Conservation (phyloP, 2,888 invertebrate genomes). For the Ariolimax columbianus region DNA sequence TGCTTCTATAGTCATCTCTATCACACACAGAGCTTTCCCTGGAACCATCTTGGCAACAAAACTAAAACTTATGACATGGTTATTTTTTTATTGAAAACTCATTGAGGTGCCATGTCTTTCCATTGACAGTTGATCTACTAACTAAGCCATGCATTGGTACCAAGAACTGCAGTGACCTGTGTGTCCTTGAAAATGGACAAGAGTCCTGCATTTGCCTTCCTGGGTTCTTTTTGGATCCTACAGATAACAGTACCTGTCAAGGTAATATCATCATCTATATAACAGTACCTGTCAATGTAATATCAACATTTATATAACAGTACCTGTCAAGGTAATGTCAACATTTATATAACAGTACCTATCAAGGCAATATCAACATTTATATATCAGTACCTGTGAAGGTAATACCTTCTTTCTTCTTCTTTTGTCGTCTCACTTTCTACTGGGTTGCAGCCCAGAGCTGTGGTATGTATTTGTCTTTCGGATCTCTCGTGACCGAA, state of each 20-base stretch:
- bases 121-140: background rate
- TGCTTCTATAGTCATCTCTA: too few species aligned
- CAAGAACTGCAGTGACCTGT: conserved; percentile 7
- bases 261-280: conserved; percentile 32
- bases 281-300: conserved; percentile 37
- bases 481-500: too few species aligned
- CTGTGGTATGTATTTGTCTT: too few species aligned
- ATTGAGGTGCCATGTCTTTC: background rate
- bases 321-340: conserved; percentile 42
- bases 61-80: background rate
- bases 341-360: conserved; percentile 1
- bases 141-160: background rate
- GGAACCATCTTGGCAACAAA: too few species aligned
- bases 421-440: too few species aligned
- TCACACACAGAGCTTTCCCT: too few species aligned
- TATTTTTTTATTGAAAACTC: background rate
- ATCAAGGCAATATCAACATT: conserved; percentile 35
- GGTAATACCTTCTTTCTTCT: too few species aligned
- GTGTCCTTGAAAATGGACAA: background rate
- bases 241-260: conserved; percentile 27
- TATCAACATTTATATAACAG: background rate
- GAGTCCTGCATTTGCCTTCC: conserved; percentile 45
- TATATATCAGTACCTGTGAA: too few species aligned
- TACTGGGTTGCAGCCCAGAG: too few species aligned
- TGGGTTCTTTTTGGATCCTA: conserved; percentile 38